These are phyloP conservation scores for Pemphigus obesinymphae DNA, from an alignment of 1,140 invertebrate species.

Conservation along the genomic window DNA sequence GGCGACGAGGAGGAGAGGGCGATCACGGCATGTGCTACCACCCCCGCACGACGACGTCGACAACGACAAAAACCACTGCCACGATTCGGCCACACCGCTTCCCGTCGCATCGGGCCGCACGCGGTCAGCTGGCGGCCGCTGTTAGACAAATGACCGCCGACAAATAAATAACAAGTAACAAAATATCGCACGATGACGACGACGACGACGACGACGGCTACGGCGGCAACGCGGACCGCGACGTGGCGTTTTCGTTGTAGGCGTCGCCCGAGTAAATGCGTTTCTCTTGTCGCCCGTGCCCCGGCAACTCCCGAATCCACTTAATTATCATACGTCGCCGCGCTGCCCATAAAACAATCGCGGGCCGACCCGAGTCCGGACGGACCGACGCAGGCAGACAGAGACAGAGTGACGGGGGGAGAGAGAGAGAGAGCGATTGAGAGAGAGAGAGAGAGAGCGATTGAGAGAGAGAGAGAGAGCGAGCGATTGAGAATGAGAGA, in stretches of 20 bases:
- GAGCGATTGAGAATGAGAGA: not conserved
- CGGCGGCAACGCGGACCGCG: not conserved
- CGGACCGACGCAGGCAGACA: no score
- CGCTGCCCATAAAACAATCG: slow-evolving; percentile 25
- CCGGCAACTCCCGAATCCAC: slow-evolving; percentile 29
- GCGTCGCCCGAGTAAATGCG: slow-evolving; percentile 28
- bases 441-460: not conserved
- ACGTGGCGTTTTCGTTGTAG: not conserved
- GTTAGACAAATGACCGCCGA: not conserved
- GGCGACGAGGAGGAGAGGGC: no score
- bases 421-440: not conserved
- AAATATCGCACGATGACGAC: not conserved
- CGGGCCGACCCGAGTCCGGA: not conserved
- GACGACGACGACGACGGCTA: not conserved
- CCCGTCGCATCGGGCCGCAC: not conserved
- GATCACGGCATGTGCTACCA: not conserved
- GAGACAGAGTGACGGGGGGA: not conserved
- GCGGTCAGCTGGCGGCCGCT: no score
- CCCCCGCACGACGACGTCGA: no score
- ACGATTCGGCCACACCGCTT: not conserved
- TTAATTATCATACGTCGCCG: slow-evolving; percentile 26
- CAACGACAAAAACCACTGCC: no score
- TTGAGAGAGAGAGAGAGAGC: not conserved
- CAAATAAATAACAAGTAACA: not conserved
- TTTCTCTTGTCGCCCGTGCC: slow-evolving; percentile 30